Conservation (phyloP, 2,888 invertebrate species). For the Cinara cedri region DNA sequence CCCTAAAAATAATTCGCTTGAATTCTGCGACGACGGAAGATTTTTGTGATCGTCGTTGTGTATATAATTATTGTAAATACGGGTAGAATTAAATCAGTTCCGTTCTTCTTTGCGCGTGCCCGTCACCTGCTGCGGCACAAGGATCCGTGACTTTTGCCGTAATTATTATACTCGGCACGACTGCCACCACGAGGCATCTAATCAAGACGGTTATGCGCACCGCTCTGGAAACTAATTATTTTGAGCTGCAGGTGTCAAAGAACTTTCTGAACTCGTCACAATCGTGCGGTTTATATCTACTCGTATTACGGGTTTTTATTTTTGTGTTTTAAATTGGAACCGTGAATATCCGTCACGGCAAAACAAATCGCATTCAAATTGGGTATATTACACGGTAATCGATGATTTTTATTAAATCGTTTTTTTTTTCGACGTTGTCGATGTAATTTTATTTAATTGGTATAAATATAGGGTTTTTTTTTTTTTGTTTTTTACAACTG, state of each 20-base stretch:
- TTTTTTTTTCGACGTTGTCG: too few relatives aligned
- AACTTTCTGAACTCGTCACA: background rate
- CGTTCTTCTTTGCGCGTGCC: background rate
- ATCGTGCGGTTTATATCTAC: background rate
- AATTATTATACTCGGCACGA: slow-evolving; percentile 11
- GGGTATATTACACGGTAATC: background rate
- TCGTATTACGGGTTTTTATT: background rate
- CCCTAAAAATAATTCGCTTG: too few relatives aligned
- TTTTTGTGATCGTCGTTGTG: too few relatives aligned
- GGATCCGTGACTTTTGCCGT: slow-evolving; percentile 8
- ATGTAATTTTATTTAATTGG: too few relatives aligned
- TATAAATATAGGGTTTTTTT: too few relatives aligned
- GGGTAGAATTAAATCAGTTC: background rate
- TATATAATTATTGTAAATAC: background rate
- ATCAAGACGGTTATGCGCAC: background rate
- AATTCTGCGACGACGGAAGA: too few relatives aligned
- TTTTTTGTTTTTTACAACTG: too few relatives aligned
- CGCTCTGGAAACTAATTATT: slow-evolving; percentile 34
- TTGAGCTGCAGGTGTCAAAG: slow-evolving; percentile 28
- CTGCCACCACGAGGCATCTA: background rate
- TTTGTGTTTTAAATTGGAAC: background rate
- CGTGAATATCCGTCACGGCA: background rate
- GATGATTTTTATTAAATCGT: too few relatives aligned
- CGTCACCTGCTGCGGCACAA: background rate
- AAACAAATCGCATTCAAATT: background rate